Conservation (phyloP, 2,888 invertebrate genomes). For the Linnaemya vulpina region DNA sequence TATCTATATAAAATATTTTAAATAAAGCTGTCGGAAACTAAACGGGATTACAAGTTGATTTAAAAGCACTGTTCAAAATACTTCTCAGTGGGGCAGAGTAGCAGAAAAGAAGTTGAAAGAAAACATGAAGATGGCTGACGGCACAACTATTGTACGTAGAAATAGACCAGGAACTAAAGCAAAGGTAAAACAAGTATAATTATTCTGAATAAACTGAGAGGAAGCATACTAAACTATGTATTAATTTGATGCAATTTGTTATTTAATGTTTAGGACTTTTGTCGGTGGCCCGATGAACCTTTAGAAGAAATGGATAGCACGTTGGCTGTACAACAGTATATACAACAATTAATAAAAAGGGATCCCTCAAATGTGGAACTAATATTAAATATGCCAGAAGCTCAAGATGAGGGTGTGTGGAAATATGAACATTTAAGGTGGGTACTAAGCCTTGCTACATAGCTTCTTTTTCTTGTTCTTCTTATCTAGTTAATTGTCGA, state of each 20-base stretch:
- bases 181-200: conserved; percentile 85
- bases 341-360: conserved; percentile 97
- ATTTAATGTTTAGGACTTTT: conserved; percentile 89
- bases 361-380: conserved; percentile 97
- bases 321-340: conserved; percentile 98
- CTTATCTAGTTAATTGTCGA: background rate
- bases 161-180: conserved; percentile 96
- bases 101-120: conserved; percentile 67
- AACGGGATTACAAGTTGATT: conserved; percentile 18
- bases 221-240: no score
- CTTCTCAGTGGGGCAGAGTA: conserved; percentile 64
- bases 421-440: conserved; percentile 99
- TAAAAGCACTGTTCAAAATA: conserved; percentile 52
- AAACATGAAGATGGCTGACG: conserved; percentile 92
- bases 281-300: conserved; percentile 98
- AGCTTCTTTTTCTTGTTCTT: background rate
- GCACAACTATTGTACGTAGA: conserved; percentile 91
- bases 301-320: conserved; percentile 99
- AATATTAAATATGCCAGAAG: conserved; percentile 97
- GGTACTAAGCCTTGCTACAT: conserved; percentile 17
- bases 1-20: conserved; percentile 29
- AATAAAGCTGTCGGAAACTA: conserved; percentile 16
- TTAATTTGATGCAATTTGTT: background rate
- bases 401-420: conserved; percentile 99
- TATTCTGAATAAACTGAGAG: background rate